Conservation (phyloP, 2,113 vertebrate species). For the Nycticebus coucang region DNA sequence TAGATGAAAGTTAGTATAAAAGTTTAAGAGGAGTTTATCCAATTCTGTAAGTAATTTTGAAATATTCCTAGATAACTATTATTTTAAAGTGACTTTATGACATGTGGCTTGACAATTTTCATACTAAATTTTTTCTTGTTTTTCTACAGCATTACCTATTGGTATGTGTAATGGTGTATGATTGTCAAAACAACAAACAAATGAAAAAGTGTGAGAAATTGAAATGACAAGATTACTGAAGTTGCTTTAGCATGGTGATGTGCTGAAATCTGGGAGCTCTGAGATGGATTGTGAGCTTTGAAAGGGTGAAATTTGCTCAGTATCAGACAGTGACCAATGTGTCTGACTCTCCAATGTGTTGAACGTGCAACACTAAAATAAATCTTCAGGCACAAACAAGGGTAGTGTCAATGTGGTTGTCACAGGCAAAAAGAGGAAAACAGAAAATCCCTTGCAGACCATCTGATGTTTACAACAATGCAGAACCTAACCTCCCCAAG, state of each 20-base stretch:
- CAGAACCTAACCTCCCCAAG: neutral
- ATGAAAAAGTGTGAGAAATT: slow-evolving; percentile 49
- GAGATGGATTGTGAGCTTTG: slow-evolving; percentile 31
- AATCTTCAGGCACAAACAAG: slow-evolving; percentile 54
- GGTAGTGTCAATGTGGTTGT: neutral
- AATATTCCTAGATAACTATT: neutral
- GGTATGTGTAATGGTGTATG: slow-evolving; percentile 20
- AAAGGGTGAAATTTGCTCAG: slow-evolving; percentile 70
- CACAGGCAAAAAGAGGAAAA: slow-evolving; percentile 53
- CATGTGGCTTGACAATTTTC: neutral
- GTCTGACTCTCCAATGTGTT: slow-evolving; percentile 27
- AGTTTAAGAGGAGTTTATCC: neutral
- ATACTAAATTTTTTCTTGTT: slow-evolving; percentile 8
- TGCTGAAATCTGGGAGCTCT: neutral
- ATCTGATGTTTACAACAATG: neutral
- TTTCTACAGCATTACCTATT: slow-evolving; percentile 55
- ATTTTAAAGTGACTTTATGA: neutral
- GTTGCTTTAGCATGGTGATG: slow-evolving; percentile 40
- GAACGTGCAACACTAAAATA: neutral
- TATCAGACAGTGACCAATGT: slow-evolving; percentile 61
- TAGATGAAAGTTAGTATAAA: neutral
- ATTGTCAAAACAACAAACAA: slow-evolving; percentile 54
- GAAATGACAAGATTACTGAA: slow-evolving; percentile 60
- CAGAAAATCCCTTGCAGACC: neutral
- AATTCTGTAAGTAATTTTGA: neutral